Evolutionary conservation across 2,113 vertebrate genomes (phyloP).

Genomic region (Elephas maximus): DNA sequence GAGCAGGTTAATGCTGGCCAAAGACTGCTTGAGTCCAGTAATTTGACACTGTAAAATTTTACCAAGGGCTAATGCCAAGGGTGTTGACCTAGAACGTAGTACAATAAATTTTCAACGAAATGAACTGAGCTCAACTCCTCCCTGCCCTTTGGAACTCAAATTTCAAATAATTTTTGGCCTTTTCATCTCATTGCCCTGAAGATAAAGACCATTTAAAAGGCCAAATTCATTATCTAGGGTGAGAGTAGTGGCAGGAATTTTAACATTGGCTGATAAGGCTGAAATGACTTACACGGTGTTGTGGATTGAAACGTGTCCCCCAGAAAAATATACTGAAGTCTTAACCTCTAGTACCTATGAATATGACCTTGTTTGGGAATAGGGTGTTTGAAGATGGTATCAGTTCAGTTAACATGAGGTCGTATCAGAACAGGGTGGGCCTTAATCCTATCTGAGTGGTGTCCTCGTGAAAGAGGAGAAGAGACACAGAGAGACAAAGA

Average conservation of each 20-base stretch:
- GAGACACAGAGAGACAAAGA: not conserved
- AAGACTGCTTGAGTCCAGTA: not conserved
- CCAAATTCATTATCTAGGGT: not conserved
- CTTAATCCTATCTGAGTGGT: not conserved
- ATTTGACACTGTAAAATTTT: not conserved
- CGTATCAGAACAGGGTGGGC: not conserved
- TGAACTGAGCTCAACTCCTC: not conserved
- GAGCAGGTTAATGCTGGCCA: not conserved
- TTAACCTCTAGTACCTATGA: not conserved
- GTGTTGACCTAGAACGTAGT: constrained; percentile 54
- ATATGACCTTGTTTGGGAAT: not conserved
- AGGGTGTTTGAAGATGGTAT: not conserved
- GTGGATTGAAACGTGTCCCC: not conserved
- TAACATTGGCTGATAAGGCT: not conserved
- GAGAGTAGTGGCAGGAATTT: constrained; percentile 20
- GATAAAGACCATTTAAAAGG: constrained; percentile 18
- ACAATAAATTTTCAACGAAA: constrained; percentile 56
- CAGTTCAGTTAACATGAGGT: not conserved
- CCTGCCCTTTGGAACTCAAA: constrained; percentile 1
- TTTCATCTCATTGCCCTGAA: constrained; percentile 23
- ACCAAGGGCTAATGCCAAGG: constrained; percentile 18
- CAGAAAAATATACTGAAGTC: not conserved
- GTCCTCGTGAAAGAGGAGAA: not conserved
- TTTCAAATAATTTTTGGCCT: constrained; percentile 45
- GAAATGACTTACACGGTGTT: not conserved